Evolutionary conservation across 2,113 vertebrate genomes (phyloP).

Genomic region (Alethe diademata): DNA sequence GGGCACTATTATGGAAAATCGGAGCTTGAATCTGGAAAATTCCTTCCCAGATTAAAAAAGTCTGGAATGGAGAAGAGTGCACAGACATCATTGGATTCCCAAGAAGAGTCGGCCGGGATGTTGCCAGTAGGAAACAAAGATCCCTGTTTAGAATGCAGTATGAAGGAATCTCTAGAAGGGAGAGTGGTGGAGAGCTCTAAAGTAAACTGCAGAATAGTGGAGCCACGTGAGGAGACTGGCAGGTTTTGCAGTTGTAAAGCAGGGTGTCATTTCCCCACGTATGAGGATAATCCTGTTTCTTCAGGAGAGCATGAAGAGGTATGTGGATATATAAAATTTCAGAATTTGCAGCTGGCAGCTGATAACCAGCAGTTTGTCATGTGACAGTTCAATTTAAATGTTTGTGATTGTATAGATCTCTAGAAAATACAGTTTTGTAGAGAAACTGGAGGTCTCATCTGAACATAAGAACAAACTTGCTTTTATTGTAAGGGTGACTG

Average conservation of each 20-base stretch:
- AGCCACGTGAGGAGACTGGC: slow-evolving; percentile 79
- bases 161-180: slow-evolving; percentile 75
- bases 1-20: slow-evolving; percentile 95
- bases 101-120: slow-evolving; percentile 87
- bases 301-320: slow-evolving; percentile 86
- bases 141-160: slow-evolving; percentile 86
- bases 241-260: slow-evolving; percentile 80
- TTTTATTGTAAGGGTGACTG: neutral
- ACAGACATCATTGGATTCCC: slow-evolving; percentile 97
- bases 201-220: slow-evolving; percentile 80
- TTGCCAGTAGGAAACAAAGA: slow-evolving; percentile 80
- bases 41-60: slow-evolving; percentile 94
- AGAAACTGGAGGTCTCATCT: slow-evolving; percentile 30
- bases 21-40: slow-evolving; percentile 97
- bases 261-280: slow-evolving; percentile 79
- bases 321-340: slow-evolving; percentile 54
- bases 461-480: neutral
- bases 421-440: slow-evolving; percentile 16
- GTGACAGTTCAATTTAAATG: slow-evolving; percentile 15
- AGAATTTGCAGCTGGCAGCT: slow-evolving; percentile 30
- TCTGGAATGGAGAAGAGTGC: slow-evolving; percentile 99
- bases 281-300: slow-evolving; percentile 81
- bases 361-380: slow-evolving; percentile 35
- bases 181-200: slow-evolving; percentile 69
- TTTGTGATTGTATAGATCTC: neutral